Percentiles rank a stretch among this genome's conserved stretches.
Evolutionary conservation across 2,888 invertebrate species (phyloP).

Genomic region (Leptopilina myrica): DNA sequence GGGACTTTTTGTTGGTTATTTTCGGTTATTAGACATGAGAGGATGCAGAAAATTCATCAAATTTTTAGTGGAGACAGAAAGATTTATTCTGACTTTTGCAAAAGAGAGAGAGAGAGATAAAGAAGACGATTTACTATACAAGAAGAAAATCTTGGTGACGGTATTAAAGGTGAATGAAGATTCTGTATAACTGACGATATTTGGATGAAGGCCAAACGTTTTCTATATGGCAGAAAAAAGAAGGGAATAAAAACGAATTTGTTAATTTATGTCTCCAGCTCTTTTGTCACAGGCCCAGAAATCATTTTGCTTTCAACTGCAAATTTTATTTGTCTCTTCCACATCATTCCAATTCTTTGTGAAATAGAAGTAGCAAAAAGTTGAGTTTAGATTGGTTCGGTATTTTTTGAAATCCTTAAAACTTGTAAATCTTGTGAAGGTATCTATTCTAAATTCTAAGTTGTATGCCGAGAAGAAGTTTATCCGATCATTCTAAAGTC

Average conservation of each 20-base stretch:
- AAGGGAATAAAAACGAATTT: neutral
- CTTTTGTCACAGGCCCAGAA: conserved; percentile 30
- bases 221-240: conserved; percentile 6
- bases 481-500: conserved; percentile 58
- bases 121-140: conserved; percentile 14
- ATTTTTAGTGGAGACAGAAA: neutral
- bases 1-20: too few relatives aligned
- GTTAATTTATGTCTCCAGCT: conserved; percentile 16
- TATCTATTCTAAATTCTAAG: conserved; percentile 47
- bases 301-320: neutral
- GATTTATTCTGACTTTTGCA: neutral
- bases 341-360: too few relatives aligned
- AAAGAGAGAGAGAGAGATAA: neutral
- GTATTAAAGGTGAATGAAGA: conserved; percentile 33
- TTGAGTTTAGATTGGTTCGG: neutral
- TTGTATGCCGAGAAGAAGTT: conserved; percentile 54
- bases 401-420: neutral
- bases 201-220: conserved; percentile 26
- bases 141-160: conserved; percentile 27
- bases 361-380: neutral
- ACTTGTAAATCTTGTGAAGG: conserved; percentile 6
- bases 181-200: conserved; percentile 15
- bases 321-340: too few relatives aligned
- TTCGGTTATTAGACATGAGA: too few relatives aligned
- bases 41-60: too few relatives aligned